A percentile compares a stretch with the other conserved stretches of the same genome.
Evolutionary conservation across 2,888 invertebrate species (phyloP).

Genomic region (Bugula neritina): DNA sequence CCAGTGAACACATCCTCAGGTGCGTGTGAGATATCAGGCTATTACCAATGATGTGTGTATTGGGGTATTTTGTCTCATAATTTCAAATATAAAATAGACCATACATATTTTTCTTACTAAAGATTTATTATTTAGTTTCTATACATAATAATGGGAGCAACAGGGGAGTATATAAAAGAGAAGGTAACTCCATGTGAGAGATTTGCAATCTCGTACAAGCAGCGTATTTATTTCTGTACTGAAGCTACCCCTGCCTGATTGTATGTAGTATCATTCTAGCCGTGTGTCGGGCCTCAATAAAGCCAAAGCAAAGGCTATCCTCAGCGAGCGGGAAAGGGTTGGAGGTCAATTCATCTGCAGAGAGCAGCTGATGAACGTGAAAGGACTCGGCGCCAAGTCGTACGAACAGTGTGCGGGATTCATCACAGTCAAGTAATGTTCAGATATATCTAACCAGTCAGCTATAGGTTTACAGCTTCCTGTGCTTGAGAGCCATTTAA

Average conservation of each 20-base stretch:
- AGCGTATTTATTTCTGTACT: no score
- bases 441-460: not conserved
- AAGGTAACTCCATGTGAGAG: no score
- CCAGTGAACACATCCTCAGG: constrained; percentile 74
- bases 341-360: constrained; percentile 69
- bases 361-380: constrained; percentile 68
- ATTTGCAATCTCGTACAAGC: no score
- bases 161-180: no score
- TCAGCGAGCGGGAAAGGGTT: constrained; percentile 64
- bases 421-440: constrained; percentile 60
- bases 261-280: constrained; percentile 58
- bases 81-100: no score
- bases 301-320: constrained; percentile 69
- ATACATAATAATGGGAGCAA: no score
- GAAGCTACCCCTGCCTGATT: no score
- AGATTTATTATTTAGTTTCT: no score
- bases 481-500: no score
- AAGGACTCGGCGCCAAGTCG: constrained; percentile 74
- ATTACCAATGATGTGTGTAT: not conserved
- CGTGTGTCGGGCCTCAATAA: constrained; percentile 77
- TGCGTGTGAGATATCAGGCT: constrained; percentile 46
- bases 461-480: no score
- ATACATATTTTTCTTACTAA: no score
- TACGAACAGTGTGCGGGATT: constrained; percentile 88
- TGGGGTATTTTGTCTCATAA: not conserved